Conservation (phyloP, 2,888 invertebrate species). For the Chymomyza fuscimana region DNA sequence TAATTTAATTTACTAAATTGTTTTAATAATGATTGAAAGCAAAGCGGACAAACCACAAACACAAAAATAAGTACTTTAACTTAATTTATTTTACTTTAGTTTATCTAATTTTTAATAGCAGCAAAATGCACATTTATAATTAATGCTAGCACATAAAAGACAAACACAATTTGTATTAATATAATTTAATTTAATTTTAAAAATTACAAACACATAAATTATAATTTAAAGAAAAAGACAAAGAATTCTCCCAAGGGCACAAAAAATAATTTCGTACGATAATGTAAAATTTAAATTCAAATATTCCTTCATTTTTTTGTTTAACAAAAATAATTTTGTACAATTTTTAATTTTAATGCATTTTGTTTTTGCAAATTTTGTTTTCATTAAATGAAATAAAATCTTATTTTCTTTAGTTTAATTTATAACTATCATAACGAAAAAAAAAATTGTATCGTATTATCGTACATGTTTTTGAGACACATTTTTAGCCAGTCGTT, state of each 20-base stretch:
- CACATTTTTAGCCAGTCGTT: conserved; percentile 18
- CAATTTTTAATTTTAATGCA: conserved; percentile 30
- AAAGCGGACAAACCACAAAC: conserved; percentile 62
- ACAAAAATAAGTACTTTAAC: conserved; percentile 37
- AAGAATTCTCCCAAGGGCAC: conserved; percentile 77
- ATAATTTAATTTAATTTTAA: conserved; percentile 46
- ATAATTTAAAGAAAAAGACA: conserved; percentile 53
- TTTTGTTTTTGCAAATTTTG: conserved; percentile 32
- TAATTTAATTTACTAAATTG: conserved; percentile 4
- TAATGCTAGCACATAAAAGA: conserved; percentile 46
- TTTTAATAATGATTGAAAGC: conserved; percentile 52
- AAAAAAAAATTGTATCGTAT: conserved; percentile 9
- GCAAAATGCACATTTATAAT: conserved; percentile 47
- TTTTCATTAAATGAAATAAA: conserved; percentile 74
- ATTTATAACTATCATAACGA: neutral
- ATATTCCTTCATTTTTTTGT: conserved; percentile 57
- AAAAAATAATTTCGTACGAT: conserved; percentile 53
- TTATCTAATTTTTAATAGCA: conserved; percentile 32
- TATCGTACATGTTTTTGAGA: conserved; percentile 8
- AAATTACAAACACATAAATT: conserved; percentile 15
- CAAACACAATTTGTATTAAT: conserved; percentile 64
- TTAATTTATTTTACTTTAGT: conserved; percentile 56
- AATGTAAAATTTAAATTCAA: conserved; percentile 32
- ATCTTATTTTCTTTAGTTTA: conserved; percentile 45
- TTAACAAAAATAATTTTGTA: conserved; percentile 59